Conservation (phyloP, 2,797 vertebrate genomes). For the Lepus oiostolus region DNA sequence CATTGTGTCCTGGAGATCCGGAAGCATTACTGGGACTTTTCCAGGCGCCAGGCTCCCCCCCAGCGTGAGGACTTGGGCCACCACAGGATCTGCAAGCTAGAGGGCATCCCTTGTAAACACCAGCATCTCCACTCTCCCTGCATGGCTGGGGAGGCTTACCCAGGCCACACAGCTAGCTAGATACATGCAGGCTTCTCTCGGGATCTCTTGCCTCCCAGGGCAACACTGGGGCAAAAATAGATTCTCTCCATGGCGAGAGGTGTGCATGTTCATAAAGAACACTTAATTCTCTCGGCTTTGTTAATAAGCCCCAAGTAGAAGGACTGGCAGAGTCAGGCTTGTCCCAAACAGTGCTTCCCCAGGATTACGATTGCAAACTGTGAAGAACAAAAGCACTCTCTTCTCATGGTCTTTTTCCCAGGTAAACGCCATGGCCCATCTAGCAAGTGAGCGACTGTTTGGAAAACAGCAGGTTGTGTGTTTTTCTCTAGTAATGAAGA, state of each 20-base stretch:
- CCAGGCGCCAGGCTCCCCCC: neutral
- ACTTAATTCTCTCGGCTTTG: neutral
- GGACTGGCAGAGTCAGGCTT: neutral
- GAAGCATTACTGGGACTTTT: conserved; percentile 53
- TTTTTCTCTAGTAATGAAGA: conserved; percentile 47
- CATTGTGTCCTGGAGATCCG: conserved; percentile 67
- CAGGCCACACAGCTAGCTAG: neutral
- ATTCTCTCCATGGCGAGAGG: neutral
- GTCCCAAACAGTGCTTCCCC: neutral
- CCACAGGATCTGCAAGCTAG: neutral
- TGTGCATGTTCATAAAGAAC: neutral
- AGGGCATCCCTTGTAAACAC: neutral
- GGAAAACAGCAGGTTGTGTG: conserved; percentile 12
- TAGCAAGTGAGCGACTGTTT: neutral
- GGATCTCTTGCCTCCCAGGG: neutral
- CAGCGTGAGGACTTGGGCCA: neutral
- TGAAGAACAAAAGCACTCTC: neutral
- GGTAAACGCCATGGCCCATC: conserved; percentile 23
- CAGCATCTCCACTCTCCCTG: neutral
- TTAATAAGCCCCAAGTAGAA: neutral
- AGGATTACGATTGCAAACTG: neutral
- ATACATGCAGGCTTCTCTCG: neutral
- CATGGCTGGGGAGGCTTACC: neutral
- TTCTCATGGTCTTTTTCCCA: conserved; percentile 28
- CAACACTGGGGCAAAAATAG: neutral